Conservation (phyloP, 2,113 vertebrate species). For the Grallaria varia region DNA sequence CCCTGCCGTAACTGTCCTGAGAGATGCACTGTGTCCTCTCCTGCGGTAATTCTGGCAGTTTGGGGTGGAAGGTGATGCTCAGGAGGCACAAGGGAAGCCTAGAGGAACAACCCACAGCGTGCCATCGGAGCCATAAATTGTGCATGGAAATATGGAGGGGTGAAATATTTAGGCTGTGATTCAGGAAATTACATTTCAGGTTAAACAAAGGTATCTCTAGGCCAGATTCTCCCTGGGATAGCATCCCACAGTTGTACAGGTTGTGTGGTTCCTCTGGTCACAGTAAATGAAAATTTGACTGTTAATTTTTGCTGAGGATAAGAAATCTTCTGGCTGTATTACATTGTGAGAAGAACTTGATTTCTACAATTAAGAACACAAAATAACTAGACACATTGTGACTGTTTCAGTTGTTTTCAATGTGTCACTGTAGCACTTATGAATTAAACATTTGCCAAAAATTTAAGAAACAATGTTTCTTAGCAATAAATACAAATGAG, state of each 20-base stretch:
- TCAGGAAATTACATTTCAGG: neutral
- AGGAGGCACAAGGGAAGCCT: neutral
- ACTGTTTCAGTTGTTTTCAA: neutral
- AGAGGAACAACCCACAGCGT: accelerated
- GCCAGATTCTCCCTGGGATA: neutral
- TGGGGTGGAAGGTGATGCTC: neutral
- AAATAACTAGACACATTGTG: neutral
- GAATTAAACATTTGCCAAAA: neutral
- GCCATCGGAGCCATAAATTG: accelerated
- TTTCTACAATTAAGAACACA: neutral
- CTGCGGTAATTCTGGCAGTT: accelerated
- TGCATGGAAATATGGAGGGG: neutral
- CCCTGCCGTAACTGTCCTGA: neutral
- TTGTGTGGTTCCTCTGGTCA: neutral
- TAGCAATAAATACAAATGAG: neutral
- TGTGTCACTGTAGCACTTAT: neutral
- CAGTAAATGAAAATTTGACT: neutral
- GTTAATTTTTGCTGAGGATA: neutral
- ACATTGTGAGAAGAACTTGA: neutral
- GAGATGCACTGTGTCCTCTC: accelerated
- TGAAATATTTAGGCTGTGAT: neutral
- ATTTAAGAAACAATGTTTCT: neutral
- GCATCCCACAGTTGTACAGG: neutral
- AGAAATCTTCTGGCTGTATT: neutral
- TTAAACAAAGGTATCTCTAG: neutral